These are phyloP conservation scores for Bergia sp. DNA, from an alignment of 92 coral and sea anemone genomes.

Conservation along the genomic window DNA sequence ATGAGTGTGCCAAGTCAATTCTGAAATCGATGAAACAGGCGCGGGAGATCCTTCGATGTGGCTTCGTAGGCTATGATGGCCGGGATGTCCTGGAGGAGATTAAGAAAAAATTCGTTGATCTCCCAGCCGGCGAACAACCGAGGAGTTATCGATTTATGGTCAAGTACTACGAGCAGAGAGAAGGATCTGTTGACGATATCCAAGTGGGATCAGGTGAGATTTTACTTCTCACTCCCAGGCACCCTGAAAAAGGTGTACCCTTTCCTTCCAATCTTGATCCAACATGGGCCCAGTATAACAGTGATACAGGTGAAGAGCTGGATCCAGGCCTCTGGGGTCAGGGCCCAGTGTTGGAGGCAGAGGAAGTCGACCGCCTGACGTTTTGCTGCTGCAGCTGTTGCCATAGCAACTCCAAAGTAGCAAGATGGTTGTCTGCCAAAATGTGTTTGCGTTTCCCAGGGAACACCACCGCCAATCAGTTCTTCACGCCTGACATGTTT, in stretches of 20 bases:
- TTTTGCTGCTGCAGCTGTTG: constrained; percentile 93
- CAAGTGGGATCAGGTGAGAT: constrained; percentile 78
- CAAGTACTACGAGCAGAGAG: constrained; percentile 65
- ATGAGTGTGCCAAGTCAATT: constrained; percentile 62
- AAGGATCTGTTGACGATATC: constrained; percentile 30
- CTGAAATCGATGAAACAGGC: constrained; percentile 76
- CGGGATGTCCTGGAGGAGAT: constrained; percentile 83
- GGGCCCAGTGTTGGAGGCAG: constrained; percentile 77
- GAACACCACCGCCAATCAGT: constrained; percentile 72
- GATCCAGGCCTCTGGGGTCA: constrained; percentile 78
- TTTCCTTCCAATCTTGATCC: constrained; percentile 60
- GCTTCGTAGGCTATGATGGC: constrained; percentile 76
- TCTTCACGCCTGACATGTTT: constrained; percentile 76
- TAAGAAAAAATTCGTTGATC: constrained; percentile 61
- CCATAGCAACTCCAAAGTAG: constrained; percentile 56
- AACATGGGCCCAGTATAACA: constrained; percentile 78
- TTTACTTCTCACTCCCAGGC: constrained; percentile 81
- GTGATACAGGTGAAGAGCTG: constrained; percentile 72
- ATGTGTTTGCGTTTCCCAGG: constrained; percentile 73
- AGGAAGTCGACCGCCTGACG: constrained; percentile 83
- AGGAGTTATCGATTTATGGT: constrained; percentile 85
- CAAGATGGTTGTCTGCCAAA: constrained; percentile 52
- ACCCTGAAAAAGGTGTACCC: constrained; percentile 72
- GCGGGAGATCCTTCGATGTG: constrained; percentile 69
- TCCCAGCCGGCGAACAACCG: constrained; percentile 64